Evolutionary conservation across 2,888 invertebrate species (phyloP).

Genomic region (Eudasyphora cyanicolor): DNA sequence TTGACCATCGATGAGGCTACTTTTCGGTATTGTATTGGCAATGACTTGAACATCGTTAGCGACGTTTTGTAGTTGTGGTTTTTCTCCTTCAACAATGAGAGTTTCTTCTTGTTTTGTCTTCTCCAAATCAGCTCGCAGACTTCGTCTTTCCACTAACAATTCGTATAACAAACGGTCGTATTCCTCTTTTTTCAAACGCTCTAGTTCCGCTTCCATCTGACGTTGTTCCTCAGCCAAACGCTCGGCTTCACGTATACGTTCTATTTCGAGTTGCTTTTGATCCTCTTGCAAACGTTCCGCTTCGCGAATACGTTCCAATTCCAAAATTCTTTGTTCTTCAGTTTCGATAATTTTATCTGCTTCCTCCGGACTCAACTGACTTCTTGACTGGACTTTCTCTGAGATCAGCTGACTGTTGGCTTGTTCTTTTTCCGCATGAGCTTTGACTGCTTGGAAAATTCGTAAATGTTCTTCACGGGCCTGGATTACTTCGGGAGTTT

Average conservation of each 20-base stretch:
- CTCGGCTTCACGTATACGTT: slow-evolving; percentile 68
- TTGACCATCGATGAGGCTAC: no score
- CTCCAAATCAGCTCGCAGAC: slow-evolving; percentile 48
- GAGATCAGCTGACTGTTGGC: neutral
- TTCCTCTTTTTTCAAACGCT: slow-evolving; percentile 60
- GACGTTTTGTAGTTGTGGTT: neutral
- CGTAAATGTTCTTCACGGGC: slow-evolving; percentile 73
- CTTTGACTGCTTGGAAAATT: slow-evolving; percentile 45
- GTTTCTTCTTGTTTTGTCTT: no score
- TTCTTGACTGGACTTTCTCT: neutral
- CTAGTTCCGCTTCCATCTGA: slow-evolving; percentile 67
- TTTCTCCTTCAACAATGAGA: neutral
- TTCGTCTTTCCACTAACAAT: slow-evolving; percentile 53
- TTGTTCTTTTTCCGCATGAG: slow-evolving; percentile 43
- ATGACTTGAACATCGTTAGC: neutral
- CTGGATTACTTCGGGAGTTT: slow-evolving; percentile 70
- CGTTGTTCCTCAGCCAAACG: slow-evolving; percentile 70
- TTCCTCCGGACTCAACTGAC: neutral
- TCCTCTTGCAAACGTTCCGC: slow-evolving; percentile 69
- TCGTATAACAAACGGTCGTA: slow-evolving; percentile 68
- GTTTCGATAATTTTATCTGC: slow-evolving; percentile 13
- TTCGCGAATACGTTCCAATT: slow-evolving; percentile 65
- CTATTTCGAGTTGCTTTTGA: slow-evolving; percentile 65
- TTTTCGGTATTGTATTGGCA: neutral
- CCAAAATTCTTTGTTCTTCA: slow-evolving; percentile 66